Conservation (phyloP, 1,140 invertebrate species). For the Leptoteleia sp. region DNA sequence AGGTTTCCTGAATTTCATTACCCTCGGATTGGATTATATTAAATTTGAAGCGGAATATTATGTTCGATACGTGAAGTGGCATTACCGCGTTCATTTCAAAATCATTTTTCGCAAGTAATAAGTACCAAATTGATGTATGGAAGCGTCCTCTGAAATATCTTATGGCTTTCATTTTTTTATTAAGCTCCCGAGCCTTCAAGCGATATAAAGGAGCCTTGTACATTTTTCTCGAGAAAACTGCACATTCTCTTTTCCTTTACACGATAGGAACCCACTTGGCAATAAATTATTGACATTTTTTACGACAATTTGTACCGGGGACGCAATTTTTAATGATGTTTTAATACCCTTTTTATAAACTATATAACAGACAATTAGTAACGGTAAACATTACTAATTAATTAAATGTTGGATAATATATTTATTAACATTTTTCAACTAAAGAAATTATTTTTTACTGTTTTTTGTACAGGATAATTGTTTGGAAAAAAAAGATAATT, state of each 20-base stretch:
- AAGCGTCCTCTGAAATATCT: constrained; percentile 29
- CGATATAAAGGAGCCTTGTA: constrained; percentile 16
- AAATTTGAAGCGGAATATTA: constrained; percentile 23
- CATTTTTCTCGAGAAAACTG: constrained; percentile 24
- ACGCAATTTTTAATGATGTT: constrained; percentile 10
- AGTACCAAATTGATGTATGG: constrained; percentile 39
- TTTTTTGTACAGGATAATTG: too few relatives aligned
- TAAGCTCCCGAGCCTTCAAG: constrained; percentile 19
- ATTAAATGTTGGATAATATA: too few relatives aligned
- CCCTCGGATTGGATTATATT: constrained; percentile 16
- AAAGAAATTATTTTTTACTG: too few relatives aligned
- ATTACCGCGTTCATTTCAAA: constrained; percentile 26
- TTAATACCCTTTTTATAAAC: constrained; percentile 12
- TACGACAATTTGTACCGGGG: constrained; percentile 14
- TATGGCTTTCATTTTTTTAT: constrained; percentile 36
- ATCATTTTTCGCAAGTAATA: constrained; percentile 42
- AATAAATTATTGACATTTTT: constrained; percentile 37
- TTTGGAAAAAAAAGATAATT: too few relatives aligned
- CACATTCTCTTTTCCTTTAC: constrained; percentile 34
- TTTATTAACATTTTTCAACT: too few relatives aligned
- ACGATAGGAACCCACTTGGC: constrained; percentile 7
- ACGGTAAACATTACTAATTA: too few relatives aligned
- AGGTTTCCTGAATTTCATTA: constrained; percentile 25
- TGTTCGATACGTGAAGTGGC: constrained; percentile 30
- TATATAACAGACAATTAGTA: not conserved